A percentile compares a stretch with the other conserved stretches of the same genome.
These are phyloP conservation scores for Neoaliturus tenellus DNA, from an alignment of 2,888 invertebrate species.

Conservation along the genomic window DNA sequence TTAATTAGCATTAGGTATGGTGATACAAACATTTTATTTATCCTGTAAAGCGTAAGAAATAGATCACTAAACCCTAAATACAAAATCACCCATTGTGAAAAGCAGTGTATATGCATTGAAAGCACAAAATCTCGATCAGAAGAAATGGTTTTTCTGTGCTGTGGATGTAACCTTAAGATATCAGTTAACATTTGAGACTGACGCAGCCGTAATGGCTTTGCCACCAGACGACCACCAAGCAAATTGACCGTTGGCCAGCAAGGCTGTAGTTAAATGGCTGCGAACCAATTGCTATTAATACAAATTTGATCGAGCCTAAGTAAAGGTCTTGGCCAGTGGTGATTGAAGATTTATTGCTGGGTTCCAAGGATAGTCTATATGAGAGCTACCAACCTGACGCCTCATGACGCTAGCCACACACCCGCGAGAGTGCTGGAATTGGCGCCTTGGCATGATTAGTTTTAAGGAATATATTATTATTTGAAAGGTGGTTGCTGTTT, in stretches of 20 bases:
- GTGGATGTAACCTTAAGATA: too few species aligned
- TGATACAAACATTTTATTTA: too few species aligned
- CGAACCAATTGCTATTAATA: not conserved
- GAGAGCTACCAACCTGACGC: not conserved
- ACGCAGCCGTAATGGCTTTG: not conserved
- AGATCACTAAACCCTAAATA: too few species aligned
- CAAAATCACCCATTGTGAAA: too few species aligned
- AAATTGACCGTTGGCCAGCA: conserved; percentile 6
- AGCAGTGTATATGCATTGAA: too few species aligned
- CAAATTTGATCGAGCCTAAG: not conserved
- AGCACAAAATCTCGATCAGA: too few species aligned
- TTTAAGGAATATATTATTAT: not conserved
- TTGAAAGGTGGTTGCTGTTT: not conserved
- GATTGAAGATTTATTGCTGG: conserved; percentile 2
- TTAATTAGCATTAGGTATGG: too few species aligned
- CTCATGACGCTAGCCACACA: not conserved
- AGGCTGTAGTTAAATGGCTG: conserved; percentile 13
- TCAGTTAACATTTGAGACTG: not conserved
- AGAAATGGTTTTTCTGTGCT: too few species aligned
- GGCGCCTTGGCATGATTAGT: conserved; percentile 4
- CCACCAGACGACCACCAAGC: not conserved
- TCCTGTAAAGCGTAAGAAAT: too few species aligned
- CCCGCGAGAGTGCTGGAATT: not conserved
- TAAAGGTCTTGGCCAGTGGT: conserved; percentile 12
- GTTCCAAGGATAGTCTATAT: not conserved